These are phyloP conservation scores for Polylopha cassiicola DNA, from an alignment of 2,888 invertebrate species.

Conservation along the genomic window DNA sequence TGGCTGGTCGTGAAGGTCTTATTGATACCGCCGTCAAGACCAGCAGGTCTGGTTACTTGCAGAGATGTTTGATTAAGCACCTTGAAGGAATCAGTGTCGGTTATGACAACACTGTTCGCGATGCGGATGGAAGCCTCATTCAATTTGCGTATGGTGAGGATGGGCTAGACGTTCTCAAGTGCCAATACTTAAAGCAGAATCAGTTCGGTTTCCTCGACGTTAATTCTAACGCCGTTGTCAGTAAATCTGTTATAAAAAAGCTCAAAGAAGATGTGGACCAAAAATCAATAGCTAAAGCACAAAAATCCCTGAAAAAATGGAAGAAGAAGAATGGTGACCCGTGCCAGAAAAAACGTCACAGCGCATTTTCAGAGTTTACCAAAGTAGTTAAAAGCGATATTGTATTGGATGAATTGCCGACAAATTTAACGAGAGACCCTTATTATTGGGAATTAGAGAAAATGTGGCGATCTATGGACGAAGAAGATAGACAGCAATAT, in stretches of 20 bases:
- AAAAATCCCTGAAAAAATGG: conserved; percentile 80
- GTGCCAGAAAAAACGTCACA: conserved; percentile 61
- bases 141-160: conserved; percentile 98
- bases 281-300: conserved; percentile 70
- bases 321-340: conserved; percentile 72
- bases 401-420: conserved; percentile 58
- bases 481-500: conserved; percentile 77
- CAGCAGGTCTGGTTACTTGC: conserved; percentile 97
- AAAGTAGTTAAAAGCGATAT: conserved; percentile 66
- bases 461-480: conserved; percentile 80
- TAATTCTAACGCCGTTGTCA: conserved; percentile 83
- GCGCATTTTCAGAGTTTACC: conserved; percentile 80
- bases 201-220: conserved; percentile 89
- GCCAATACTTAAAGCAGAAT: conserved; percentile 87
- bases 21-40: conserved; percentile 99
- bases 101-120: conserved; percentile 97
- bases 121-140: conserved; percentile 94
- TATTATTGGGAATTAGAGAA: conserved; percentile 79
- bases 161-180: conserved; percentile 91
- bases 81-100: conserved; percentile 95
- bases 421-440: conserved; percentile 77
- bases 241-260: conserved; percentile 73
- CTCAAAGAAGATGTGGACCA: conserved; percentile 76
- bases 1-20: conserved; percentile 99
- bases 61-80: conserved; percentile 97